Evolutionary conservation across 1,140 invertebrate genomes (phyloP).

Genomic region (Mactra quadrangularis): DNA sequence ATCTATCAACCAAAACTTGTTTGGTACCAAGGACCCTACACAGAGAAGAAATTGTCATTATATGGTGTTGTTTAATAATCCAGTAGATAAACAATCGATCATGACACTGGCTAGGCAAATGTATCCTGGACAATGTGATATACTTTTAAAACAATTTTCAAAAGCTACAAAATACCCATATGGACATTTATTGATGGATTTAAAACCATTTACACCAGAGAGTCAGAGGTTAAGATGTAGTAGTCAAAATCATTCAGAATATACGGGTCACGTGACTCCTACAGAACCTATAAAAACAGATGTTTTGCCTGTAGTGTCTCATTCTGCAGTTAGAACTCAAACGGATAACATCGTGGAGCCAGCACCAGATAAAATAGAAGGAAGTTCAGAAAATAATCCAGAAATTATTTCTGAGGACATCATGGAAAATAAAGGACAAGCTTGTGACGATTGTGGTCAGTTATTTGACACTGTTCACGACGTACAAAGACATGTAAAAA

Average conservation of each 20-base stretch:
- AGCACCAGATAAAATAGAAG: neutral
- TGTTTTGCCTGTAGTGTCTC: neutral
- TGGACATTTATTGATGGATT: slow-evolving; percentile 33
- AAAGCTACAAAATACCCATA: slow-evolving; percentile 30
- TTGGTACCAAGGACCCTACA: slow-evolving; percentile 22
- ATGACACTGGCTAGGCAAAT: slow-evolving; percentile 34
- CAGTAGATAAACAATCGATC: slow-evolving; percentile 9
- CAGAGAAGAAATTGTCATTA: slow-evolving; percentile 37
- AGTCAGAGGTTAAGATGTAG: slow-evolving; percentile 15
- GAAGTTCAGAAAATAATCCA: too few species aligned
- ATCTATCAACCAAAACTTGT: slow-evolving; percentile 28
- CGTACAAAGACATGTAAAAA: slow-evolving; percentile 36
- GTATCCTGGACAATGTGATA: slow-evolving; percentile 21
- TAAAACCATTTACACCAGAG: slow-evolving; percentile 31
- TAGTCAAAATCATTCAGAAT: neutral
- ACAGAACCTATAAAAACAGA: neutral
- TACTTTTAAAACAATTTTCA: slow-evolving; percentile 15
- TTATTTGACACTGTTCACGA: slow-evolving; percentile 36
- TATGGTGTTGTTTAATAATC: slow-evolving; percentile 32
- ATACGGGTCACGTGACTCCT: neutral
- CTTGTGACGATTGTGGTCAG: slow-evolving; percentile 44
- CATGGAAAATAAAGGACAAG: slow-evolving; percentile 16
- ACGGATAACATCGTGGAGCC: neutral
- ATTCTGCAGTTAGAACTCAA: slow-evolving; percentile 6
- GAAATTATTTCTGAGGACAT: neutral